Base-by-base conservation (phyloP, 2,113 vertebrate genomes). In the Indicator indicator region DNA sequence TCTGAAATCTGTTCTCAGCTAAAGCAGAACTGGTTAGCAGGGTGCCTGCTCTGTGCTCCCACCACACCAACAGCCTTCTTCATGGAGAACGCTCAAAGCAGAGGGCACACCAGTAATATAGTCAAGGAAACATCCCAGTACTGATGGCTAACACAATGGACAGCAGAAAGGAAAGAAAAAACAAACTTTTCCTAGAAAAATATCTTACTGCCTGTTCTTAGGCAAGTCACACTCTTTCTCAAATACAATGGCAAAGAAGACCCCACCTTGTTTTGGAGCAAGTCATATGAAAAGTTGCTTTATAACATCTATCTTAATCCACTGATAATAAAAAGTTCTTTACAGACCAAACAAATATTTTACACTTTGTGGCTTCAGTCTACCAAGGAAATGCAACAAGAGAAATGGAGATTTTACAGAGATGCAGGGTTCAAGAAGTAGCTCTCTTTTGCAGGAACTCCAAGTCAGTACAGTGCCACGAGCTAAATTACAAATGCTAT, bases 221-320 rank as follows among this genome's bases (percentile, higher is more conserved):
- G 40, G 26, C 3, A 3, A 74, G 56, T 68, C 14, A 20, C 12
- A 36, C 32, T 77, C 56, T 16, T 70, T 36, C 55, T 74, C 28
- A 58, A 73, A 48, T 15, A 28, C 24, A 33, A 11, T 3, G 9
- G 32, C 75, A 92, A 15, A 74, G 24, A 77, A 56, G 26, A 33
- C 33, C 82, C 38, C 16, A 12, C 40, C 48, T n/a, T 62, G 28
- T 86, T 86, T 84, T 23, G 15, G 48, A 71, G 32, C 5, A 2
- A 79, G 38, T 8, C 0, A 0, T 8, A 33, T 11, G 23, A 77
- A 27, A 82, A 79, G 8, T 9, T 50, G 19, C 18, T 84, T 62
- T 70, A 40, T 26, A 69, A 56, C 32, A 30, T 4, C 0, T 3
- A 15, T 21, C 30, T 73, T 62, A 63, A 94, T 18, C 32, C 9